A percentile compares a stretch with the other conserved stretches of the same genome.
phyloP scores from a whole-genome alignment of 2,113 vertebrate genomes.

The Coracopsis vasa region DNA sequence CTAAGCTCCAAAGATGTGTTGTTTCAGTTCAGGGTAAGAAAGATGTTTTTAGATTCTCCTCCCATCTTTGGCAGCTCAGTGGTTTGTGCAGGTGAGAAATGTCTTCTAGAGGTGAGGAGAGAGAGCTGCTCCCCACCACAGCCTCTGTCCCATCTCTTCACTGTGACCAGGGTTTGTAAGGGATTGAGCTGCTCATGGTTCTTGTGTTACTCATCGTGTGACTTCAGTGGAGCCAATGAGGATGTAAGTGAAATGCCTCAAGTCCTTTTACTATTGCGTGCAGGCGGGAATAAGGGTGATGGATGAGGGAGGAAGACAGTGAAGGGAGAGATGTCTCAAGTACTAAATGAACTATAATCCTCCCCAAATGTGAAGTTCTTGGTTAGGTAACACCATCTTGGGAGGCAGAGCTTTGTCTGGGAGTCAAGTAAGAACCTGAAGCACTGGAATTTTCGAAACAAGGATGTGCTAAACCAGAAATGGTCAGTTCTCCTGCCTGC shows the following conservation, averaged over 20 bases:
- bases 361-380: neutral
- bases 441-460: neutral
- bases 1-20: neutral
- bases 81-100: neutral
- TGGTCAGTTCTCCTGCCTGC: neutral
- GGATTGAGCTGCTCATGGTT: neutral
- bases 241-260: neutral
- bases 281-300: neutral
- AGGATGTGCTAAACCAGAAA: rapidly evolving
- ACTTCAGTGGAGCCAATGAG: neutral
- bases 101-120: neutral
- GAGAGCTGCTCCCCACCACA: neutral
- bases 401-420: neutral
- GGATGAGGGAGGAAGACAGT: neutral
- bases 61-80: neutral
- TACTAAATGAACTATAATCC: neutral
- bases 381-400: neutral
- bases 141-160: neutral
- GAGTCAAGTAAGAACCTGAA: neutral
- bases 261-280: neutral
- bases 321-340: neutral
- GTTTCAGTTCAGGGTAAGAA: neutral
- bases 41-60: neutral
- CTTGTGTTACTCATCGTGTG: neutral
- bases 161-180: neutral